A percentile compares a stretch with the other conserved stretches of the same genome.
Conservation (phyloP, 2,113 vertebrate species). For the Cacatua alba region DNA sequence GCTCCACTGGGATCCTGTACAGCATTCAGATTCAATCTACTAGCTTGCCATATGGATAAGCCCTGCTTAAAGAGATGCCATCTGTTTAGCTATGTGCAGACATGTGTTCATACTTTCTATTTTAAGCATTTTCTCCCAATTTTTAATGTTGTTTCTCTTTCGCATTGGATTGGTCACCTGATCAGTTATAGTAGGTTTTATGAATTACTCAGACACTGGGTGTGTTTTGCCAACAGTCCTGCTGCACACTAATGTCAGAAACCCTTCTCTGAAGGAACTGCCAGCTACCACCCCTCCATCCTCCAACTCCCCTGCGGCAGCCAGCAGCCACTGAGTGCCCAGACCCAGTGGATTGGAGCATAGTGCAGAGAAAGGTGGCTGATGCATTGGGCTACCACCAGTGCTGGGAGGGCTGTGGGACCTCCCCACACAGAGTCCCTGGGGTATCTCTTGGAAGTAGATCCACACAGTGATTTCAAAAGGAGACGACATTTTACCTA, state of each 20-base stretch:
- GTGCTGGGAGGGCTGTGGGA: neutral
- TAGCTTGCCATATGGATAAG: conserved; percentile 33
- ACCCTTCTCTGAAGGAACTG: neutral
- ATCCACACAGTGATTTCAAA: neutral
- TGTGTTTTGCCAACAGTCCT: neutral
- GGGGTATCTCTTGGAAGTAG: accelerated
- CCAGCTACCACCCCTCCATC: neutral
- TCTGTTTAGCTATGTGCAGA: conserved; percentile 30
- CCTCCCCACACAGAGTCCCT: neutral
- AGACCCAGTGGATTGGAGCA: accelerated
- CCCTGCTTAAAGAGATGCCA: conserved; percentile 23
- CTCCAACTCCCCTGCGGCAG: accelerated
- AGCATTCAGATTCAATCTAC: conserved; percentile 6
- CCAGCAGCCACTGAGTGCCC: accelerated
- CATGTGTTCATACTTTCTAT: conserved; percentile 40
- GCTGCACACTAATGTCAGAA: neutral
- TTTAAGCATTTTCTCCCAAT: conserved; percentile 19
- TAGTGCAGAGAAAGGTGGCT: accelerated
- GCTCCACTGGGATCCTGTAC: conserved; percentile 12
- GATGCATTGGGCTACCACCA: neutral
- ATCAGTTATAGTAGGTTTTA: conserved; percentile 48
- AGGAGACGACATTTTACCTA: neutral
- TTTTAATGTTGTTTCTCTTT: conserved; percentile 25
- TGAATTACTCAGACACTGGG: neutral
- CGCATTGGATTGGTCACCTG: conserved; percentile 22